Conservation (phyloP, 2,888 invertebrate species). For the Pyralis farinalis region DNA sequence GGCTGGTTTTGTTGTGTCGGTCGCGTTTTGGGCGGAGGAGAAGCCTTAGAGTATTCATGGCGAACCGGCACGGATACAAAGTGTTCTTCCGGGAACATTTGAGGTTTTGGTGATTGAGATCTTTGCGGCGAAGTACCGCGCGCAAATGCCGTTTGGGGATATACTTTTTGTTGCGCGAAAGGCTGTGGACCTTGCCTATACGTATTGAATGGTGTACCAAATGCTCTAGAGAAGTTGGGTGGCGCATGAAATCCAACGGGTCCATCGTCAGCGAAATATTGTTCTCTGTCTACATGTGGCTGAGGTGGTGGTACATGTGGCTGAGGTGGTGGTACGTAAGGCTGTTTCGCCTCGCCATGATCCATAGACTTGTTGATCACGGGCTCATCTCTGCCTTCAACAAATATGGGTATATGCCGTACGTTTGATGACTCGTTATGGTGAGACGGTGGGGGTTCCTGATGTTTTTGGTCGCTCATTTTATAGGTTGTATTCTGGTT, state of each 20-base stretch:
- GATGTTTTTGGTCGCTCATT: constrained; percentile 59
- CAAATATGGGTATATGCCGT: constrained; percentile 92
- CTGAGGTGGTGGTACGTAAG: constrained; percentile 50
- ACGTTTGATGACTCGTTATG: constrained; percentile 76
- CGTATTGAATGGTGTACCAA: constrained; percentile 63
- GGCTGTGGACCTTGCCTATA: constrained; percentile 69
- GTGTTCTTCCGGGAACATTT: constrained; percentile 53
- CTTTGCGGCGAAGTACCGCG: constrained; percentile 64
- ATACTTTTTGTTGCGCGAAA: constrained; percentile 74
- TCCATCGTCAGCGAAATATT: constrained; percentile 64
- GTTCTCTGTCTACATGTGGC: constrained; percentile 63
- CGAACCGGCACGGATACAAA: constrained; percentile 64
- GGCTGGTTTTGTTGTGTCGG: constrained; percentile 39
- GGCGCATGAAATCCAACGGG: constrained; percentile 60
- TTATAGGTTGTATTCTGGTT: constrained; percentile 27
- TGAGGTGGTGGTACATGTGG: constrained; percentile 32
- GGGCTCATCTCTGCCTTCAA: constrained; percentile 92
- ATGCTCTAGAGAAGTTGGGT: constrained; percentile 65
- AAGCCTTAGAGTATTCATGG: constrained; percentile 36
- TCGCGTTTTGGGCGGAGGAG: constrained; percentile 43
- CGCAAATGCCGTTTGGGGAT: constrained; percentile 55
- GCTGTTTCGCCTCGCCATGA: constrained; percentile 54
- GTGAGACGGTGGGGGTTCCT: constrained; percentile 41
- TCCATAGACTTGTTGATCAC: constrained; percentile 84
- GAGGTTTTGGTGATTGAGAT: constrained; percentile 64